phyloP scores from a whole-genome alignment of 2,113 vertebrate species.

The Pseudopodoces humilis region DNA sequence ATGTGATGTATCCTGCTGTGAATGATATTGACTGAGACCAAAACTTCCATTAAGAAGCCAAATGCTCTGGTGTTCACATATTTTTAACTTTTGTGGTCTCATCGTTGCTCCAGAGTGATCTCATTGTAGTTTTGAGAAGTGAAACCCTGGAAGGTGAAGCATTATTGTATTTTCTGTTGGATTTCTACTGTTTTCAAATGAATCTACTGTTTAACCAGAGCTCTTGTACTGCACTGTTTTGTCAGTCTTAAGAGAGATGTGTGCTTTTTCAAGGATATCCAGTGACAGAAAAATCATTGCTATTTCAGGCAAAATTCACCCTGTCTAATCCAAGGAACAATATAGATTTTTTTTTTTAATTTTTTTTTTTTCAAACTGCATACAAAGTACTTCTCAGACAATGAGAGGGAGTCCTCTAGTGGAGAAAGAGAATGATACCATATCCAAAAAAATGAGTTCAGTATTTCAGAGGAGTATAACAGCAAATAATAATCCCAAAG shows the following conservation, averaged over 20 bases:
- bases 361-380: background rate
- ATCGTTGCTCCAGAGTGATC: background rate
- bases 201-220: background rate
- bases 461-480: background rate
- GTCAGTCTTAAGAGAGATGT: background rate
- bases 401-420: conserved; percentile 68
- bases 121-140: background rate
- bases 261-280: background rate
- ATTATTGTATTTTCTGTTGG: background rate
- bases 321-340: background rate
- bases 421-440: background rate
- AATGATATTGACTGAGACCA: background rate
- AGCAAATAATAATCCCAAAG: background rate
- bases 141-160: background rate
- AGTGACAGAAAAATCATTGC: background rate
- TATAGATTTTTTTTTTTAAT: background rate
- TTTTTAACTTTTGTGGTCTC: background rate
- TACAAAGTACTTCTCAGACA: background rate
- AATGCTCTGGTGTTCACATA: background rate
- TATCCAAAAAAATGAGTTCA: background rate
- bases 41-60: background rate
- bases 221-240: background rate
- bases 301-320: background rate
- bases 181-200: background rate
- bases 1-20: background rate